Conservation (phyloP, 2,113 vertebrate genomes). For the Tringa solitaria region DNA sequence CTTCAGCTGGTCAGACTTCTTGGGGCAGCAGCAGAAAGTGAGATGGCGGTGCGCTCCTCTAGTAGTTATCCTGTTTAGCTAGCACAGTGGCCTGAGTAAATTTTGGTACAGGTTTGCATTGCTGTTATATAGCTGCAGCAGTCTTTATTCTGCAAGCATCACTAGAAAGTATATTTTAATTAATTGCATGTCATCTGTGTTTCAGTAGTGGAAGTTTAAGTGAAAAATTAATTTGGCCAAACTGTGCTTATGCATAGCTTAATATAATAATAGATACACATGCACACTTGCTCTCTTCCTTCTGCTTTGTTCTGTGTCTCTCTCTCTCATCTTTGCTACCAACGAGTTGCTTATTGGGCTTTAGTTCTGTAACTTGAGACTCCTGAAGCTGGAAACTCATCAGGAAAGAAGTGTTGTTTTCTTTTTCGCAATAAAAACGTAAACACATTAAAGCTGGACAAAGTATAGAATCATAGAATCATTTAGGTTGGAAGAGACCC, state of each 20-base stretch:
- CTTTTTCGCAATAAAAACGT: neutral
- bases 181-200: neutral
- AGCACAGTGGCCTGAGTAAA: neutral
- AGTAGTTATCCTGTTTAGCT: neutral
- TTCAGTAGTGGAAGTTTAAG: neutral
- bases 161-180: neutral
- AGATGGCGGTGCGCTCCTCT: neutral
- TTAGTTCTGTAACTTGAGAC: neutral
- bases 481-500: no score
- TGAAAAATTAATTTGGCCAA: slow-evolving; percentile 12
- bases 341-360: neutral
- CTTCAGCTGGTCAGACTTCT: neutral
- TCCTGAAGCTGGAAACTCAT: neutral
- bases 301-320: neutral
- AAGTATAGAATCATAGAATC: no score
- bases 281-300: neutral
- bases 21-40: neutral
- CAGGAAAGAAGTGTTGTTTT: neutral
- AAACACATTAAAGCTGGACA: neutral
- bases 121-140: neutral
- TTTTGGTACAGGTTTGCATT: neutral
- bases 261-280: neutral
- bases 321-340: neutral
- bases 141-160: neutral
- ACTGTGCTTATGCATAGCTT: neutral